These are phyloP conservation scores for Pseudomyrmex pallidus DNA, from an alignment of 1,140 invertebrate genomes.

Conservation along the genomic window DNA sequence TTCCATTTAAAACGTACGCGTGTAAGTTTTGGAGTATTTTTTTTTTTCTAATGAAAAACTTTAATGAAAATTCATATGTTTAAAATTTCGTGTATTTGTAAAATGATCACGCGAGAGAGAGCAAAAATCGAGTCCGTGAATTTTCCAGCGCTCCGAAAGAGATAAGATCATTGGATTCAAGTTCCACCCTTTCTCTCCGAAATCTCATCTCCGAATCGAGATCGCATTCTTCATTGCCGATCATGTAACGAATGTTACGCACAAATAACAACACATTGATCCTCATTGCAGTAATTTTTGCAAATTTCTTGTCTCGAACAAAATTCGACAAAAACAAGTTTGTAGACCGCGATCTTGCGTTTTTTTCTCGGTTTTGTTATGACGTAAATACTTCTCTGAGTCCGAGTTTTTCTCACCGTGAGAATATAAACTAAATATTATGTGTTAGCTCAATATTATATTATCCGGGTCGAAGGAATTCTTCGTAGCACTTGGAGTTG, in stretches of 20 bases:
- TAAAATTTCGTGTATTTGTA: too few relatives aligned
- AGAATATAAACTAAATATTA: background rate
- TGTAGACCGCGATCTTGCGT: background rate
- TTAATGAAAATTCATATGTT: too few relatives aligned
- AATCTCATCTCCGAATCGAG: too few relatives aligned
- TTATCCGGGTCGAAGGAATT: background rate
- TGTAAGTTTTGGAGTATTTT: too few relatives aligned
- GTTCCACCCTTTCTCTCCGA: too few relatives aligned
- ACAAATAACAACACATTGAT: background rate
- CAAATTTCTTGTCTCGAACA: background rate
- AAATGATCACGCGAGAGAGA: too few relatives aligned
- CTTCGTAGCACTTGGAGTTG: background rate
- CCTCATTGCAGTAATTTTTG: background rate
- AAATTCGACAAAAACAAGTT: background rate
- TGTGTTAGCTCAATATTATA: background rate
- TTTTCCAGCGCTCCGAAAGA: too few relatives aligned
- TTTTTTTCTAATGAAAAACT: background rate
- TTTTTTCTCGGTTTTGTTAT: background rate
- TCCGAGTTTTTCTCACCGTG: background rate
- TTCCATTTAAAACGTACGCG: background rate
- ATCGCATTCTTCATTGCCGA: background rate
- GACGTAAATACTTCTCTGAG: background rate
- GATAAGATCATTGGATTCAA: too few relatives aligned
- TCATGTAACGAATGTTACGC: background rate
- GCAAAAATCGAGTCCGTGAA: too few relatives aligned